These are phyloP conservation scores for Colletes latitarsis DNA, from an alignment of 1,140 invertebrate genomes.

Conservation along the genomic window DNA sequence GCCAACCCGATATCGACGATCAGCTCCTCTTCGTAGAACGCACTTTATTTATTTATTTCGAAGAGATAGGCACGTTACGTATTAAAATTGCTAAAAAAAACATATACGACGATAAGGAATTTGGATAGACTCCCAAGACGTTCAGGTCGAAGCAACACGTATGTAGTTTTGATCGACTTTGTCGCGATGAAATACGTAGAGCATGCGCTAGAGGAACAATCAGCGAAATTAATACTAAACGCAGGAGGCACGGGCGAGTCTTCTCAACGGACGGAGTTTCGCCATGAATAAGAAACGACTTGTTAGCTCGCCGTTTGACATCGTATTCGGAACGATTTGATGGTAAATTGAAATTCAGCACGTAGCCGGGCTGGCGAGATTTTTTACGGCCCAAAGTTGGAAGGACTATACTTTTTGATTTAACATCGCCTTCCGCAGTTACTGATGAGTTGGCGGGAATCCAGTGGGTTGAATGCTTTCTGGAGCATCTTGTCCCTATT, in stretches of 20 bases:
- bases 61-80: no score
- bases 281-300: not conserved
- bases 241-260: not conserved
- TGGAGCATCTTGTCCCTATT: conserved; percentile 66
- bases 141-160: no score
- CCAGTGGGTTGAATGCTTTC: conserved; percentile 65
- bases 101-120: no score
- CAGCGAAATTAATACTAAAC: not conserved
- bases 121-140: no score
- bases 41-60: no score
- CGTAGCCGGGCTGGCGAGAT: conserved; percentile 14
- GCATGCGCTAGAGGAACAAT: not conserved
- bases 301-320: not conserved
- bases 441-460: conserved; percentile 68
- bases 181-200: no score
- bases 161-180: not conserved
- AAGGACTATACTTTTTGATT: conserved; percentile 59
- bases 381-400: conserved; percentile 21
- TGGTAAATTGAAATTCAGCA: conserved; percentile 50
- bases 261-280: not conserved
- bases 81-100: no score
- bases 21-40: not conserved
- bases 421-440: conserved; percentile 57
- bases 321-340: conserved; percentile 23
- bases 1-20: not conserved